phyloP scores from a whole-genome alignment of 2,797 vertebrate species.

The Halcyon chelicuti region DNA sequence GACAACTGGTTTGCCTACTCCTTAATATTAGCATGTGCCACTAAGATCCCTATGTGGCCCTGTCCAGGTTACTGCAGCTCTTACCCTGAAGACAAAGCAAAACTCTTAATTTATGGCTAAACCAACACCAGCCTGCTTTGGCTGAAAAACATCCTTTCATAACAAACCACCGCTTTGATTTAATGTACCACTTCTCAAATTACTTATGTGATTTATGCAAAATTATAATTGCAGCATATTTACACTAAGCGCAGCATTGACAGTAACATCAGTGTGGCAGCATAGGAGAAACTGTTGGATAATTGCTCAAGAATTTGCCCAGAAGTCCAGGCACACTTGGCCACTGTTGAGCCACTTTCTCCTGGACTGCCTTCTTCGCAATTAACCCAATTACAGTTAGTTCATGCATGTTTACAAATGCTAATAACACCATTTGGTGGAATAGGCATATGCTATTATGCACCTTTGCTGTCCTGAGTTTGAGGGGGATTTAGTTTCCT shows the following conservation, averaged over 20 bases:
- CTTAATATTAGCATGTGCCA: background rate
- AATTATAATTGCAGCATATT: background rate
- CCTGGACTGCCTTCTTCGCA: background rate
- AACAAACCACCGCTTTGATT: background rate
- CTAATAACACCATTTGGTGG: background rate
- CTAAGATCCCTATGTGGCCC: background rate
- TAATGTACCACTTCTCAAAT: background rate
- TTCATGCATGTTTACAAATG: background rate
- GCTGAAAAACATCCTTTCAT: background rate
- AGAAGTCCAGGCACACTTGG: background rate
- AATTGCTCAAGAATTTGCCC: constrained; percentile 10
- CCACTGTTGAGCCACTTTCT: background rate
- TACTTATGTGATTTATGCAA: background rate
- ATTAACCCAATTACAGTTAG: constrained; percentile 37
- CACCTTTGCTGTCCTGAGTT: background rate
- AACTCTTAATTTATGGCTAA: background rate
- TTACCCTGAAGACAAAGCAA: background rate
- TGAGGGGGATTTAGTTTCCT: background rate
- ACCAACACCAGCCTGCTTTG: background rate
- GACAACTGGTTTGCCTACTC: background rate
- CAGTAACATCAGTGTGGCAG: background rate
- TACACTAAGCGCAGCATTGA: background rate
- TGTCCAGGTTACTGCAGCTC: background rate
- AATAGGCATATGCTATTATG: background rate
- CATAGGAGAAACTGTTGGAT: background rate